Evolutionary conservation across 2,797 vertebrate species (phyloP), one percentile per base, ranked within the genome.

Genomic region (Hemibagrus guttatus): DNA sequence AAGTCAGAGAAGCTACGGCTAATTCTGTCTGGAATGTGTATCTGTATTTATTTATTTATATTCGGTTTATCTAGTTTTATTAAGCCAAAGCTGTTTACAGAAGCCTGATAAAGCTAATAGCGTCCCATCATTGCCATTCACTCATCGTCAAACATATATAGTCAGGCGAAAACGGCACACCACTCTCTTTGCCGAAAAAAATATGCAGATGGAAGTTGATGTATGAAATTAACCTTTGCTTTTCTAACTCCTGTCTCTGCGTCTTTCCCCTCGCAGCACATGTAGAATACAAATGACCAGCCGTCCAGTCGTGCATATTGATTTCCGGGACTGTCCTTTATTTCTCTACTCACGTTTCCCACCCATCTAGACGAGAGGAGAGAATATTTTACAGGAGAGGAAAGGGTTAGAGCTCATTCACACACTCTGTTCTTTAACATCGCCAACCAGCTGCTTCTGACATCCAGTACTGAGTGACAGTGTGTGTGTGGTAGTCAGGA

Each of bases 171-270:
- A 84, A 68, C 69, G 61, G 84, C 74, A 80, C 83, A 81, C 75
- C 71, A 52, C 84, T 83, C 84, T 86, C 54, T 4, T 39, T 39
- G 35, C 35, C 35, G 83, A 87, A 86, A 90, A 89, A 91, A 91
- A 90, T 87, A 91, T 92, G 90, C 90, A 92, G 89, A 90, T 89
- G 82, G 89, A 89, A 89, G 89, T 89, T 90, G 89, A 92, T 92
- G 89, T 92, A 90, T 91, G 91, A 91, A 91, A 91, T 91, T 91
- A 91, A 91, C 91, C 91, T 91, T 91, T 91, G 88, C 89, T 91
- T 91, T 91, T 86, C 89, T 90, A 91, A 91, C 91, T 91, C 88
- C 90, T 90, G 88, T 89, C 90, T 89, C 80, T 86, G 85, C 84
- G 61, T 85, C 86, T 87, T 86, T 81, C 84, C 81, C 81, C 75